Conservation (phyloP, 2,113 vertebrate genomes). For the Brevimyrus niger region DNA sequence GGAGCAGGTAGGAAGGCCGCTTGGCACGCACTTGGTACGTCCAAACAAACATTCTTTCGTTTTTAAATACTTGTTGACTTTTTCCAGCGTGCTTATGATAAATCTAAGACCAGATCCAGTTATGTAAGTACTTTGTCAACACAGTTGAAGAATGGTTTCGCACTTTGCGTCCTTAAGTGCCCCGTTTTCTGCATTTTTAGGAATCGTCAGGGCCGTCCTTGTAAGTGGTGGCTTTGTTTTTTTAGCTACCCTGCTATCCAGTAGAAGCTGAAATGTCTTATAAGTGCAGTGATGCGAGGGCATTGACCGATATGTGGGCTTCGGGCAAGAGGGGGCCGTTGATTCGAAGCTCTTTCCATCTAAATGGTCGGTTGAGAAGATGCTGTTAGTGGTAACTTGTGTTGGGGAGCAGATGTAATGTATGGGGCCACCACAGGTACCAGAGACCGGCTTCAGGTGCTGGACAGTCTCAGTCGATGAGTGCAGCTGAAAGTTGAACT, state of each 20-base stretch:
- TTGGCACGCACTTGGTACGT: background rate
- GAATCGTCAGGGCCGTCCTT: background rate
- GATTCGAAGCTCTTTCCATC: background rate
- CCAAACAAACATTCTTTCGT: conserved; percentile 13
- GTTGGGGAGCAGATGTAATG: background rate
- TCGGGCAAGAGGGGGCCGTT: background rate
- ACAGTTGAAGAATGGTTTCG: background rate
- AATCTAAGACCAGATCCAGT: background rate
- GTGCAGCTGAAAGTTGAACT: background rate
- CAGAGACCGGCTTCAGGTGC: background rate
- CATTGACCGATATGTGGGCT: background rate
- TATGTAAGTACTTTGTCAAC: conserved; percentile 12
- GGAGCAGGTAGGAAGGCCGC: background rate
- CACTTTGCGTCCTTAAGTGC: background rate
- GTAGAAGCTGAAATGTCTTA: background rate
- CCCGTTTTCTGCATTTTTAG: background rate
- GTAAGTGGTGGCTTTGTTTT: background rate
- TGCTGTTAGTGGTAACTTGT: background rate
- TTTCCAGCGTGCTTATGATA: conserved; percentile 1
- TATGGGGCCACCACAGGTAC: background rate
- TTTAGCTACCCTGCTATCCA: background rate
- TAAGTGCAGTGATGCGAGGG: background rate
- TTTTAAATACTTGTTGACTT: conserved; percentile 6
- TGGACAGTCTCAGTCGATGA: background rate
- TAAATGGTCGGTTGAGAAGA: background rate